Percentiles rank a stretch among this genome's conserved stretches.
Conservation (phyloP, 2,797 vertebrate genomes). For the Notolepis coatsorum region DNA sequence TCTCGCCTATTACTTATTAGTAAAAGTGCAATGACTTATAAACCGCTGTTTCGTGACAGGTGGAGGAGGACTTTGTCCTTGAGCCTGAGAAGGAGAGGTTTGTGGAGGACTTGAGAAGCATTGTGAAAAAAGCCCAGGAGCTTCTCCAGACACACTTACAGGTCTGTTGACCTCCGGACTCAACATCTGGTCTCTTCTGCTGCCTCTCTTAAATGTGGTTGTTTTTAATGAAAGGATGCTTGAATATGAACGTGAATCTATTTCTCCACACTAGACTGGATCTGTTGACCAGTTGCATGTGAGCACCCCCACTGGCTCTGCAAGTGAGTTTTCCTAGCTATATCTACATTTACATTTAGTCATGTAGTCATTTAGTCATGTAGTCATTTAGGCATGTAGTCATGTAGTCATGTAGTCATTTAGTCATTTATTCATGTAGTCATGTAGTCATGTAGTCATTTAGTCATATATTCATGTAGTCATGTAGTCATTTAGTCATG, state of each 20-base stretch:
- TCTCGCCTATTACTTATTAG: background rate
- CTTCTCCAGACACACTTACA: constrained; percentile 83
- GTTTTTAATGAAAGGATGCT: background rate
- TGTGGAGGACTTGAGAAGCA: constrained; percentile 87
- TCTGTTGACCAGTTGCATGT: constrained; percentile 87
- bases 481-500: too few relatives aligned
- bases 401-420: too few relatives aligned
- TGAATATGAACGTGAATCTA: constrained; percentile 5
- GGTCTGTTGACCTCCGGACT: constrained; percentile 48
- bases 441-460: too few relatives aligned
- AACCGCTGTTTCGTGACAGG: constrained; percentile 67
- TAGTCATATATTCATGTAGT: too few relatives aligned
- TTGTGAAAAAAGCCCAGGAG: constrained; percentile 88
- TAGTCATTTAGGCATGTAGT: too few relatives aligned
- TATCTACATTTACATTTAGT: too few relatives aligned
- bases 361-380: too few relatives aligned
- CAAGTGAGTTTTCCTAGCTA: constrained; percentile 77
- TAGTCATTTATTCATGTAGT: too few relatives aligned
- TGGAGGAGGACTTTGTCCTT: constrained; percentile 93
- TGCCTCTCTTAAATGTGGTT: background rate
- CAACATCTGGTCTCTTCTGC: background rate
- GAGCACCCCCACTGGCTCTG: constrained; percentile 83
- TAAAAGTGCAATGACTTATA: background rate
- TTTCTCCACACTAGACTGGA: constrained; percentile 80
- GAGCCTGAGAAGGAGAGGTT: constrained; percentile 91